These are phyloP conservation scores for Fragum fragum DNA, from an alignment of 2,888 invertebrate genomes.

Conservation along the genomic window DNA sequence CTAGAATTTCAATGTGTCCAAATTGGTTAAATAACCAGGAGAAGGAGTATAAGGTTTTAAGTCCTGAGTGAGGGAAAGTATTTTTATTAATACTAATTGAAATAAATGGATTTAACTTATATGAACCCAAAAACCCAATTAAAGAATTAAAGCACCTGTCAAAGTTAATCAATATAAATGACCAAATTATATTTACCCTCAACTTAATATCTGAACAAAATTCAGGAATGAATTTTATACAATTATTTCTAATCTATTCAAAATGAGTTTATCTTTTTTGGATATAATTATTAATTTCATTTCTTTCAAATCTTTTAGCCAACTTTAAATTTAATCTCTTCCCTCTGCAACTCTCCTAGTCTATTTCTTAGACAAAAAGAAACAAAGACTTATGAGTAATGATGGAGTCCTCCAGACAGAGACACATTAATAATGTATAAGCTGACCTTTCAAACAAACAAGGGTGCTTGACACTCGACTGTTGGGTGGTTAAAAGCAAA, in stretches of 20 bases:
- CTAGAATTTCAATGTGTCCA: too few species aligned
- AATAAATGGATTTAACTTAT: conserved; percentile 3
- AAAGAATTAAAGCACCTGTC: neutral
- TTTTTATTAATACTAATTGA: neutral
- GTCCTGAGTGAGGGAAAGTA: neutral
- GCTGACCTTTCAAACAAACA: neutral
- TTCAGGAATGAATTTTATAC: neutral
- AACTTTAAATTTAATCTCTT: too few species aligned
- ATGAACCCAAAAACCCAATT: neutral
- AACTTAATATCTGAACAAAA: neutral
- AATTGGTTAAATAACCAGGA: too few species aligned
- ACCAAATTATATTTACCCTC: neutral
- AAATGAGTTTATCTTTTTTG: neutral
- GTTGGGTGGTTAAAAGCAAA: too few species aligned
- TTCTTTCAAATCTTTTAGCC: too few species aligned
- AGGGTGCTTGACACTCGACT: too few species aligned
- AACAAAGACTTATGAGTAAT: neutral
- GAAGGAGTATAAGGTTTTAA: too few species aligned
- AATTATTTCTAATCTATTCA: neutral
- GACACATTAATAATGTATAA: neutral
- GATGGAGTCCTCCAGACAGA: neutral
- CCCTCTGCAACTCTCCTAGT: too few species aligned
- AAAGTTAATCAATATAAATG: neutral
- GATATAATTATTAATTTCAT: too few species aligned
- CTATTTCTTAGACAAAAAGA: too few species aligned